Evolutionary conservation across 1,140 invertebrate species (phyloP).

Genomic region (Drosophila parvula): DNA sequence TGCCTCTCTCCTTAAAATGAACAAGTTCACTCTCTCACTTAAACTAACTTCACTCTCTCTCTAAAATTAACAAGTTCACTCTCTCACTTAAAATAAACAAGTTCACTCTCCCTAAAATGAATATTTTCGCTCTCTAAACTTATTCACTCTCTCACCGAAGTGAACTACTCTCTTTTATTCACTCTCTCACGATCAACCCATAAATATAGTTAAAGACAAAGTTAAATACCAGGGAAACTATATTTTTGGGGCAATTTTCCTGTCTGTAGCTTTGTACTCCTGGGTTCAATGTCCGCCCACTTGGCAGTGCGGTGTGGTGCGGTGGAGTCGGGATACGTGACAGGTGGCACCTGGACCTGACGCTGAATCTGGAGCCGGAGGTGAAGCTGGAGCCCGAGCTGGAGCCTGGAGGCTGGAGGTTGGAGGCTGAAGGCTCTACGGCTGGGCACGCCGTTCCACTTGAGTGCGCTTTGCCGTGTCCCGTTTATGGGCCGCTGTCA

Average conservation of each 20-base stretch:
- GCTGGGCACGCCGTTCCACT: conserved; percentile 50
- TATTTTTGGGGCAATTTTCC: background rate
- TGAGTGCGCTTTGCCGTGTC: conserved; percentile 50
- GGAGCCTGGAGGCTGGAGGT: background rate
- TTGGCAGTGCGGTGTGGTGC: conserved; percentile 12
- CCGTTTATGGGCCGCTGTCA: conserved; percentile 72
- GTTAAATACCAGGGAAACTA: background rate
- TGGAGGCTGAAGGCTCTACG: background rate
- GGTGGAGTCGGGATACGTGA: conserved; percentile 27
- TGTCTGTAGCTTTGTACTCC: background rate
- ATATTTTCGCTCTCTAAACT: background rate
- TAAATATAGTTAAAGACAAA: too few species aligned
- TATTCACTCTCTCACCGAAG: background rate
- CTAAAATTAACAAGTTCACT: background rate
- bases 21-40: background rate
- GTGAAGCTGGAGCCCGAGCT: background rate
- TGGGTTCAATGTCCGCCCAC: conserved; percentile 32
- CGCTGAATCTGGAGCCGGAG: background rate
- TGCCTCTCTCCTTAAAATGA: too few species aligned
- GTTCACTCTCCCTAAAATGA: background rate
- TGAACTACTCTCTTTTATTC: background rate
- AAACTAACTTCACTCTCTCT: background rate
- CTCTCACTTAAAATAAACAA: background rate
- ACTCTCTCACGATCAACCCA: background rate
- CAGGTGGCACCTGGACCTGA: conserved; percentile 28